Evolutionary conservation across 2,888 invertebrate species (phyloP).

Genomic region (Helobdella robusta): DNA sequence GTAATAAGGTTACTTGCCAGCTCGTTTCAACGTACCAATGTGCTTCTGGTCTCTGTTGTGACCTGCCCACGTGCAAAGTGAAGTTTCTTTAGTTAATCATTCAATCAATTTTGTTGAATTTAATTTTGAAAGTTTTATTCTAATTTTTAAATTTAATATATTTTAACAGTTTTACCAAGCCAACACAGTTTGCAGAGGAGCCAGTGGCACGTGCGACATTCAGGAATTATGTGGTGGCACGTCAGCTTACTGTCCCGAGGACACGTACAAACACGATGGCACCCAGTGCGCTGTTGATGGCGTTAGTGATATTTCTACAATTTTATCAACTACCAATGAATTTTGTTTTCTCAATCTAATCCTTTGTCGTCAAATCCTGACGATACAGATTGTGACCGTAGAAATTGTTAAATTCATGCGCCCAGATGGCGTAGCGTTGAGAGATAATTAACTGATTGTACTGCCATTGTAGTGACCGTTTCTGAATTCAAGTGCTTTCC

Average conservation of each 20-base stretch:
- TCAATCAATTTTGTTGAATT: not conserved
- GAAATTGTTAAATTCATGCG: no score
- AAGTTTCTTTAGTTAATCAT: not conserved
- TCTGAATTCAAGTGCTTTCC: no score
- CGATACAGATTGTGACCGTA: no score
- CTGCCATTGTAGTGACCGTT: no score
- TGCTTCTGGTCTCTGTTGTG: constrained; percentile 14
- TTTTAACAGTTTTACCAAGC: not conserved
- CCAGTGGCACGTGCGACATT: not conserved
- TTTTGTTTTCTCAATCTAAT: no score
- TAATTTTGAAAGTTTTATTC: not conserved
- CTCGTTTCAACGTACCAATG: not conserved
- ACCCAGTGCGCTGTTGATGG: not conserved
- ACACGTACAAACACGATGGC: not conserved
- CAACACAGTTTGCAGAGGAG: constrained; percentile 1
- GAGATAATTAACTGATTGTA: no score
- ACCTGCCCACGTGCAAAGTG: constrained; percentile 4
- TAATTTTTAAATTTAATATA: not conserved
- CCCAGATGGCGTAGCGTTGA: no score
- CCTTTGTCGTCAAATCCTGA: no score
- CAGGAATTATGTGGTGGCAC: not conserved
- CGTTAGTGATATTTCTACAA: not conserved
- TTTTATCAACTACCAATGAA: no score
- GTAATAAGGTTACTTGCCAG: not conserved
- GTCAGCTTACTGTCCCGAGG: not conserved